Conservation (phyloP, 2,888 invertebrate species). For the Campoplex nolae region DNA sequence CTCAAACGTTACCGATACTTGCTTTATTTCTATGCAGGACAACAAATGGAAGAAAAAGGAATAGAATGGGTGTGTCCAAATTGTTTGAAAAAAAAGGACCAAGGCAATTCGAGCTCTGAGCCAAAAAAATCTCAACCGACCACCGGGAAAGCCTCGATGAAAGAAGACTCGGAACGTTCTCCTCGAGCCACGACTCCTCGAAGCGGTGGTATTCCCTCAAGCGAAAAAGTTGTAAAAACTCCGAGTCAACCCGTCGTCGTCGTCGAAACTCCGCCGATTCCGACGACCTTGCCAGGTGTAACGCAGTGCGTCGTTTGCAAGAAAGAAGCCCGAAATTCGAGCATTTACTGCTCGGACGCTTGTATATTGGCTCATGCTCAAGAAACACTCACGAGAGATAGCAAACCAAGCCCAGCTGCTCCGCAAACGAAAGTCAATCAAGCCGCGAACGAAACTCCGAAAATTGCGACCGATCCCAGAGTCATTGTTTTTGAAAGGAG, state of each 20-base stretch:
- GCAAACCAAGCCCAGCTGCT: slow-evolving; percentile 72
- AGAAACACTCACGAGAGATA: slow-evolving; percentile 84
- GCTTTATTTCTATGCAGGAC: slow-evolving; percentile 82
- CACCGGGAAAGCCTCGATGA: slow-evolving; percentile 33
- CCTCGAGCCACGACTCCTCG: slow-evolving; percentile 14
- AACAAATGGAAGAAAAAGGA: slow-evolving; percentile 95
- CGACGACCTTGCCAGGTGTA: slow-evolving; percentile 64
- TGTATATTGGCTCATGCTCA: slow-evolving; percentile 95
- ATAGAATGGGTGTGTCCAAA: slow-evolving; percentile 96
- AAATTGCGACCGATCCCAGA: slow-evolving; percentile 78
- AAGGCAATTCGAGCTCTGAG: slow-evolving; percentile 65
- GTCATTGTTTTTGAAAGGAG: slow-evolving; percentile 94
- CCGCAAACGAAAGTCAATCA: slow-evolving; percentile 73
- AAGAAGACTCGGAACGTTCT: slow-evolving; percentile 38
- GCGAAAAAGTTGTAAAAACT: slow-evolving; percentile 38
- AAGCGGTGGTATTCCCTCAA: slow-evolving; percentile 10
- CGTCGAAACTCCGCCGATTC: slow-evolving; percentile 8
- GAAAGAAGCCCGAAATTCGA: slow-evolving; percentile 90
- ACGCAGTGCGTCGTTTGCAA: slow-evolving; percentile 92
- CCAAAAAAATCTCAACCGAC: slow-evolving; percentile 47
- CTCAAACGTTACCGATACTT: not conserved
- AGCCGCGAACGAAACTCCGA: slow-evolving; percentile 72
- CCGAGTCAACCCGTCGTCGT: slow-evolving; percentile 17
- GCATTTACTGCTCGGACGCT: slow-evolving; percentile 95
- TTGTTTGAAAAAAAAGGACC: slow-evolving; percentile 88